phyloP scores from a whole-genome alignment of 2,113 vertebrate genomes.

The Xiphias gladius region DNA sequence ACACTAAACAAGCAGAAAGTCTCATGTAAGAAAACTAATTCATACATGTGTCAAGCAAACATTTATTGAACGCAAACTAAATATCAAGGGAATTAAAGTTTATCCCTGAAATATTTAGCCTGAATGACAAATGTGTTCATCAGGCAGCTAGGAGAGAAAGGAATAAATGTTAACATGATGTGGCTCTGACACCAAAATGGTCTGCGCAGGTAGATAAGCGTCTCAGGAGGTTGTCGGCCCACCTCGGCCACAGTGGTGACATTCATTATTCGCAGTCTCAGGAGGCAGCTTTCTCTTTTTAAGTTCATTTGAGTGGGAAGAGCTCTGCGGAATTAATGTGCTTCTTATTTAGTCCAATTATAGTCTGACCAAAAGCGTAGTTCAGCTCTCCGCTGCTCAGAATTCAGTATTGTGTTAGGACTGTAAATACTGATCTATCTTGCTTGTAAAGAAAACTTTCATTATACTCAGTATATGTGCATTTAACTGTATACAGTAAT shows the following conservation, averaged over 20 bases:
- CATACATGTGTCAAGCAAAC: conserved; percentile 15
- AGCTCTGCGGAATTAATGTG: conserved; percentile 39
- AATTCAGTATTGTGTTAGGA: neutral
- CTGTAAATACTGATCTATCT: neutral
- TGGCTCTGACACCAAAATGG: conserved; percentile 8
- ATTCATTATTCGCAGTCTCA: conserved; percentile 65
- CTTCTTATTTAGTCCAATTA: conserved; percentile 27
- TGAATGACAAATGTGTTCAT: conserved; percentile 25
- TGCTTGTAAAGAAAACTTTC: neutral
- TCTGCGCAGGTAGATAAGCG: conserved; percentile 63
- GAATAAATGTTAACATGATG: conserved; percentile 59
- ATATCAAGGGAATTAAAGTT: conserved; percentile 26
- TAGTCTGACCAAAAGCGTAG: neutral
- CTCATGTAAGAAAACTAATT: neutral
- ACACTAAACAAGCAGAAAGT: neutral
- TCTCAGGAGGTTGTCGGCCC: conserved; percentile 46
- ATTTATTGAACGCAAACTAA: conserved; percentile 10
- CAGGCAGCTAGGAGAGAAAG: conserved; percentile 16
- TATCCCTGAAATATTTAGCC: conserved; percentile 32
- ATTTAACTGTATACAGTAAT: neutral
- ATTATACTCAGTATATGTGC: neutral
- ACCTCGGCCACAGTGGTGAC: conserved; percentile 32
- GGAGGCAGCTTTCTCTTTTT: conserved; percentile 46
- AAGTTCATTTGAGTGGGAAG: conserved; percentile 31
- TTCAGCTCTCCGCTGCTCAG: neutral